These are phyloP conservation scores for Hartigia nigra DNA, from an alignment of 2,888 invertebrate genomes.

Conservation along the genomic window DNA sequence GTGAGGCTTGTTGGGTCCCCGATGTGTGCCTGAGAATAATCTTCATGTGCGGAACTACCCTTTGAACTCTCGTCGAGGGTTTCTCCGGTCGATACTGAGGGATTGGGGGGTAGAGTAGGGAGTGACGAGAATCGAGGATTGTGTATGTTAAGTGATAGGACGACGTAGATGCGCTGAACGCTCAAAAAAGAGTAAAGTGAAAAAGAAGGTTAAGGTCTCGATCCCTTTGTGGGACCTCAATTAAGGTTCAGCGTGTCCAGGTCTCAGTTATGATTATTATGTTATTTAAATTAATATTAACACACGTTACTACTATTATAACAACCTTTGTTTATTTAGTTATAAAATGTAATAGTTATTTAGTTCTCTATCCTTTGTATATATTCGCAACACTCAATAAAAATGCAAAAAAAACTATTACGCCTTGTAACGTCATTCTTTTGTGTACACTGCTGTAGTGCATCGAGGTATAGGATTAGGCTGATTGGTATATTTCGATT, in stretches of 20 bases:
- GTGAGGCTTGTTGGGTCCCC: not conserved
- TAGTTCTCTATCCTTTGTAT: slow-evolving; percentile 65
- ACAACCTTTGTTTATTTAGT: slow-evolving; percentile 64
- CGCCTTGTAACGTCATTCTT: not conserved
- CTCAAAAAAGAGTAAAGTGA: not conserved
- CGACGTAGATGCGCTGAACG: slow-evolving; percentile 3
- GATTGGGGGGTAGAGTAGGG: not conserved
- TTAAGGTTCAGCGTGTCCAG: slow-evolving; percentile 3
- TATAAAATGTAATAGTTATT: slow-evolving; percentile 62
- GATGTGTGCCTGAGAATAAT: not conserved
- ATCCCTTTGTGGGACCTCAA: not conserved
- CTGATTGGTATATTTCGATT: not conserved
- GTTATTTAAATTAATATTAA: slow-evolving; percentile 64
- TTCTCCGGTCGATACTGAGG: not conserved
- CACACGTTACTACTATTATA: slow-evolving; percentile 61
- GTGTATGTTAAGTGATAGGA: slow-evolving; percentile 3
- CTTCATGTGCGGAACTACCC: not conserved
- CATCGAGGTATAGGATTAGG: not conserved
- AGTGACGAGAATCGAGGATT: slow-evolving; percentile 1
- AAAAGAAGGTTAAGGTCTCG: not conserved
- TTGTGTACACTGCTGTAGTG: too few relatives aligned
- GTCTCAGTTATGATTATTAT: slow-evolving; percentile 46
- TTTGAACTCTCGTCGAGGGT: not conserved
- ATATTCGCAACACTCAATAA: slow-evolving; percentile 65
- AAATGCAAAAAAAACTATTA: slow-evolving; percentile 39